Evolutionary conservation across 2,888 invertebrate species (phyloP), one percentile per base, ranked within the genome.

Genomic region (Callyntrura sp.): DNA sequence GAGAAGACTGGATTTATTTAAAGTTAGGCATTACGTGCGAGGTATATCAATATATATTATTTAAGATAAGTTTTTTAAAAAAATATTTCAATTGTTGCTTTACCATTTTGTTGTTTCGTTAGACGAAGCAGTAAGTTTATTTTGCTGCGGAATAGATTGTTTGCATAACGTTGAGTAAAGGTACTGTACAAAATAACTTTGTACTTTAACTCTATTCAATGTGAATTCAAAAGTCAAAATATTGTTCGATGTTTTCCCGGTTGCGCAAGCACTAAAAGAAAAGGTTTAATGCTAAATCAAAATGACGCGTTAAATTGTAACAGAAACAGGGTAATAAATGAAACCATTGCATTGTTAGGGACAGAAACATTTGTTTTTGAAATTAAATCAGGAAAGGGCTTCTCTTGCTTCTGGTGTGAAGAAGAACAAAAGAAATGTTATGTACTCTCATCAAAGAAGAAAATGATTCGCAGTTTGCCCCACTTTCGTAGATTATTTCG

Each of bases 311-410:
- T n/a, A n/a, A n/a, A n/a, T n/a, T 65, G 2, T 9, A 23, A 65
- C 35, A 4, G 35, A 70, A 45, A 70, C 70, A 70, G 73, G 73
- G 73, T 73, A 73, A 48, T 48, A 73, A 28, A 17, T 68, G 43
- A 43, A 28, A 68, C 17, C n/a, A 68, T 43, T 35, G 28, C n/a
- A 68, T 43, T 35, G 28, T 28, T 65, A 28, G 28, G 6, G 8
- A 23, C 23, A 23, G 9, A 11, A 57, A 17, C 23, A 25, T 4
- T n/a, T 43, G 68, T 68, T 68, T 35, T 35, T 35, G 57, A 57
- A 57, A 55, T 3, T 4, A 4, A 28, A 65, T 25, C 25, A 60
- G 17, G 17, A 60, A 20, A n/a, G 60, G 6, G 17, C 8, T 60
- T 60, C 17, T 60, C 17, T 60, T 60, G n/a, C 35, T 17, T 43